Base-by-base conservation (phyloP, 37 sponge, comb jelly and placozoan genomes). In the Petrosia ficiformis region DNA sequence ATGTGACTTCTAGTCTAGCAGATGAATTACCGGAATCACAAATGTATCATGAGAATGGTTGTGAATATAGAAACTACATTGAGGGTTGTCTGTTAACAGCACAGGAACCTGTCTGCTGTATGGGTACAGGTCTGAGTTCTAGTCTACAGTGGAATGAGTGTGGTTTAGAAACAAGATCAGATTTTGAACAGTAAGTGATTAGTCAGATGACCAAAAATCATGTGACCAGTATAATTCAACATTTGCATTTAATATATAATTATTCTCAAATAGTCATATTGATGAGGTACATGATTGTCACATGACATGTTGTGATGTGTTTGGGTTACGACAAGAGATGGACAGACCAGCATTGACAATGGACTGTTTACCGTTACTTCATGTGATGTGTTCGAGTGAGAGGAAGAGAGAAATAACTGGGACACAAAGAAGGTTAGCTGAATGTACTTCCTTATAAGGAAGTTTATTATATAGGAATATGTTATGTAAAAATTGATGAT, bases 341-440 rank as follows among this genome's bases (percentile, higher is more conserved):
- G n/a, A n/a, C 34, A 48, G 71, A 22, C 39, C 32, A 28, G 57
- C 80, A 59, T 31, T 79, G 63, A 71, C 22, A 40, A 54, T 60
- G 37, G 80, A 79, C 29, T 37, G 70, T 29, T 31, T 79, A 31
- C 80, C 80, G 1, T 29, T 54, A 1, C 59, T 79, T 10, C 36
- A 59, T 24, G 25, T 70, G 2, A 32, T 79, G 22, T 70, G 80
- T 39, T 26, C 24, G 24, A 40, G 40, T 25, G 80, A 79, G 80
- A 57, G 58, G 25, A 39, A 32, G 16, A 42, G 80, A 5, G 29
- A 70, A 67, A 31, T 37, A 22, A 24, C 61, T 1, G 58, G 37
- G 30, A 70, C 71, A 35, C 26, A 69, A 19, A 29, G 80, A 57
- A 79, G 80, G 80, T 79, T 37, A 14, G 63, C 1, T 2, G 10